These are phyloP conservation scores for Hirtodrosophila confusa DNA, from an alignment of 2,888 invertebrate genomes.

Conservation along the genomic window DNA sequence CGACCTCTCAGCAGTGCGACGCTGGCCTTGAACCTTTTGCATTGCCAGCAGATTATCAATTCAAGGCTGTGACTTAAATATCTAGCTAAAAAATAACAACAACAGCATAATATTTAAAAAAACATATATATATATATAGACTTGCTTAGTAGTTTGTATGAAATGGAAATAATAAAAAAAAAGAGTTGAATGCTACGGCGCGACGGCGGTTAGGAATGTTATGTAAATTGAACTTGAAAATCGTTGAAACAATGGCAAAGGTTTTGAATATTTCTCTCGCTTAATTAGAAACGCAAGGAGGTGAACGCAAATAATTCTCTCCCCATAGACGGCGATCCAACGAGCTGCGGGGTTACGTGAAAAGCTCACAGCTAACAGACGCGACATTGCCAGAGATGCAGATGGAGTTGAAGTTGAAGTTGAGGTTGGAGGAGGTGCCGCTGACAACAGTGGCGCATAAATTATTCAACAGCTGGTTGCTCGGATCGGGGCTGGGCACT, in stretches of 20 bases:
- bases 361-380: constrained; percentile 21
- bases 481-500: constrained; percentile 10
- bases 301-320: constrained; percentile 74
- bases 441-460: constrained; percentile 70
- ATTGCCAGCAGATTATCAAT: constrained; percentile 50
- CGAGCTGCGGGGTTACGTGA: constrained; percentile 29
- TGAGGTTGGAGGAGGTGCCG: constrained; percentile 53
- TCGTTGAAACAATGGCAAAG: constrained; percentile 76
- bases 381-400: constrained; percentile 40
- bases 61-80: constrained; percentile 58
- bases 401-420: constrained; percentile 18
- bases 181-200: constrained; percentile 36
- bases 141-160: constrained; percentile 12
- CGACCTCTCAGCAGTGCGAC: constrained; percentile 54
- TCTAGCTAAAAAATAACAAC: constrained; percentile 16
- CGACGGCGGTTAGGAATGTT: constrained; percentile 71
- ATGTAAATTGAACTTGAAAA: constrained; percentile 79
- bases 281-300: constrained; percentile 81
- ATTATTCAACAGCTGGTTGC: constrained; percentile 71
- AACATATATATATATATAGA: constrained; percentile 2
- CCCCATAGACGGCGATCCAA: constrained; percentile 11
- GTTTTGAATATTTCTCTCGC: constrained; percentile 81
- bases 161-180: constrained; percentile 20
- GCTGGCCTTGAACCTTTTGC: constrained; percentile 61
- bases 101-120: constrained; percentile 4